A percentile compares a stretch with the other conserved stretches of the same genome.
Evolutionary conservation across 2,888 invertebrate species (phyloP).

Genomic region (Pimpla rufipes): DNA sequence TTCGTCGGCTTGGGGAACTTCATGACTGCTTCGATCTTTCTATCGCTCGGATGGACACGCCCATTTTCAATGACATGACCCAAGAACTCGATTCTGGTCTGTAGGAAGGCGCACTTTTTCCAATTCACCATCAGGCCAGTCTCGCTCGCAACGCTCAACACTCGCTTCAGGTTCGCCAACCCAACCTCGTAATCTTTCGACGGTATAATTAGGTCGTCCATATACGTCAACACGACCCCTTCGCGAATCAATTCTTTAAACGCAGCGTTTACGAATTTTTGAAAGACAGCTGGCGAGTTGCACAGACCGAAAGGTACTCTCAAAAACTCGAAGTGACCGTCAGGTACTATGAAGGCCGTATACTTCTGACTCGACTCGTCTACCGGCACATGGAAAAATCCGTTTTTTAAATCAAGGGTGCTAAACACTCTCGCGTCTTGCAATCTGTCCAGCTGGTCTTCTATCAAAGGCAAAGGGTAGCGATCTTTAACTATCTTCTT

Average conservation of each 20-base stretch:
- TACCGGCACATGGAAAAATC: constrained; percentile 74
- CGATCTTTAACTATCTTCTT: constrained; percentile 74
- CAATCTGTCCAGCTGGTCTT: constrained; percentile 58
- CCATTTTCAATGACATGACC: constrained; percentile 48
- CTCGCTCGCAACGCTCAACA: constrained; percentile 33
- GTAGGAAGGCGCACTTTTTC: constrained; percentile 47
- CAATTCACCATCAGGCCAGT: constrained; percentile 51
- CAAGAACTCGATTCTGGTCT: constrained; percentile 39
- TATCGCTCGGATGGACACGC: constrained; percentile 44
- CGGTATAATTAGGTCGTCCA: constrained; percentile 59
- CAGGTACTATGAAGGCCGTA: constrained; percentile 72
- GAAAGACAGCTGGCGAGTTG: constrained; percentile 69
- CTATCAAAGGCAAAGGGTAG: constrained; percentile 62
- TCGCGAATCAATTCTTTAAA: constrained; percentile 63
- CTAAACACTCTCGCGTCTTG: constrained; percentile 59
- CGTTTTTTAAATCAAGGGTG: constrained; percentile 71
- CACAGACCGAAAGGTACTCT: constrained; percentile 72
- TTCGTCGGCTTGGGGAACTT: constrained; percentile 64
- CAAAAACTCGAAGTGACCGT: constrained; percentile 72
- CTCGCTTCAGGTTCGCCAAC: constrained; percentile 25
- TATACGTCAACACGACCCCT: constrained; percentile 29
- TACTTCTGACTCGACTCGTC: constrained; percentile 69
- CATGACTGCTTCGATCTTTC: constrained; percentile 65
- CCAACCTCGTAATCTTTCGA: constrained; percentile 33
- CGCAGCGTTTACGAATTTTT: constrained; percentile 65